These are phyloP conservation scores for Choloepus hoffmanni DNA, from an alignment of 2,113 vertebrate genomes.

Conservation along the genomic window DNA sequence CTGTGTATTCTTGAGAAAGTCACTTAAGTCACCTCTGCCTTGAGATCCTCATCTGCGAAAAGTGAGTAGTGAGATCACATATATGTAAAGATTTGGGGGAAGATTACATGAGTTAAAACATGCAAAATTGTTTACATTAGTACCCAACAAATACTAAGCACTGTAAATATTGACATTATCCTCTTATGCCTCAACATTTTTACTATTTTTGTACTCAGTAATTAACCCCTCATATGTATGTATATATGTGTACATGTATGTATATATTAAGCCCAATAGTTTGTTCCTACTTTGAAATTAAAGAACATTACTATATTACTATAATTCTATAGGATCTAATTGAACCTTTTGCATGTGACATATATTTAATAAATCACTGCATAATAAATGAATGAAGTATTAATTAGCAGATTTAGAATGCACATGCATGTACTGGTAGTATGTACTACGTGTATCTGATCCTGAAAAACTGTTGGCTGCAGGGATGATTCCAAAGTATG, in stretches of 20 bases:
- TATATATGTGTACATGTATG: no score
- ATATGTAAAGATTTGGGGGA: not conserved
- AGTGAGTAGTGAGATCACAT: accelerated
- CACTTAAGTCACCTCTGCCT: not conserved
- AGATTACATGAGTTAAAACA: not conserved
- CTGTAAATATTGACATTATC: not conserved
- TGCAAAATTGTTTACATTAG: not conserved
- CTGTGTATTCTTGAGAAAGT: not conserved
- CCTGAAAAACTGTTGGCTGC: not conserved
- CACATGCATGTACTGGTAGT: no score
- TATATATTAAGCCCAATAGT: not conserved
- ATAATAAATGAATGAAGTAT: not conserved
- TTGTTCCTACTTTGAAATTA: not conserved
- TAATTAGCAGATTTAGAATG: not conserved
- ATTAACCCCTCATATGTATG: not conserved
- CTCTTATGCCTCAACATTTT: not conserved
- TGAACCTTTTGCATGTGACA: not conserved
- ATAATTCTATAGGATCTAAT: not conserved
- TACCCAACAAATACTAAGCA: not conserved
- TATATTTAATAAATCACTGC: no score
- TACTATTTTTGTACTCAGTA: not conserved
- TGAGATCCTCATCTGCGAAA: not conserved
- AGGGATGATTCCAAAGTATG: not conserved
- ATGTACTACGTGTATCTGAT: not conserved
- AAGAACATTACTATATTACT: no score